phyloP scores from a whole-genome alignment of 2,797 vertebrate genomes.

The Syngnathus acus region DNA sequence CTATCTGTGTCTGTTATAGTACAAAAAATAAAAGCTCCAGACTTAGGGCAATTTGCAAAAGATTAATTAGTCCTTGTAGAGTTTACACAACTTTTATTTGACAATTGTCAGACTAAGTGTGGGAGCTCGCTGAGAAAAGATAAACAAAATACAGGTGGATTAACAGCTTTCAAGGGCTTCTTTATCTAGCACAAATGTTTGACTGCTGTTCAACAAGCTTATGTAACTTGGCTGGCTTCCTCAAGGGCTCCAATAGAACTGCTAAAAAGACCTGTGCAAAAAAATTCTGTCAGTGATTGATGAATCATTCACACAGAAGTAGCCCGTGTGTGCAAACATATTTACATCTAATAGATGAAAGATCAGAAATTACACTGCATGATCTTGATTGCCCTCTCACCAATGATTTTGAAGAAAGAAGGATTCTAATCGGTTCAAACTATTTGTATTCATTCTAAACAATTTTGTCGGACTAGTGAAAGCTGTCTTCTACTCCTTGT shows the following conservation, averaged over 20 bases:
- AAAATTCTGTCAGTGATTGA: constrained; percentile 38
- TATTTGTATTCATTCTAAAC: neutral
- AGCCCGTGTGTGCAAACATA: neutral
- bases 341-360: neutral
- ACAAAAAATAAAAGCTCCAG: neutral
- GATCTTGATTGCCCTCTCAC: neutral
- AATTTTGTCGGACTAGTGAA: constrained; percentile 10
- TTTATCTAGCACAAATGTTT: constrained; percentile 72
- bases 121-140: constrained; percentile 58
- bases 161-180: constrained; percentile 66
- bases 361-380: neutral
- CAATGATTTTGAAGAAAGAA: neutral
- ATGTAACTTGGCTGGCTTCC: constrained; percentile 62
- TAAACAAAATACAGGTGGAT: constrained; percentile 76
- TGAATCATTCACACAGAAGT: constrained; percentile 24
- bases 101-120: constrained; percentile 36
- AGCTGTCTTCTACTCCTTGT: neutral
- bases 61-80: neutral
- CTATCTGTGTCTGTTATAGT: neutral
- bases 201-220: constrained; percentile 44
- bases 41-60: neutral
- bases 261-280: constrained; percentile 29
- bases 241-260: constrained; percentile 37
- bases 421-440: no score
- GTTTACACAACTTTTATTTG: constrained; percentile 37